phyloP scores from a whole-genome alignment of 2,888 invertebrate species.

The Spodoptera littoralis region DNA sequence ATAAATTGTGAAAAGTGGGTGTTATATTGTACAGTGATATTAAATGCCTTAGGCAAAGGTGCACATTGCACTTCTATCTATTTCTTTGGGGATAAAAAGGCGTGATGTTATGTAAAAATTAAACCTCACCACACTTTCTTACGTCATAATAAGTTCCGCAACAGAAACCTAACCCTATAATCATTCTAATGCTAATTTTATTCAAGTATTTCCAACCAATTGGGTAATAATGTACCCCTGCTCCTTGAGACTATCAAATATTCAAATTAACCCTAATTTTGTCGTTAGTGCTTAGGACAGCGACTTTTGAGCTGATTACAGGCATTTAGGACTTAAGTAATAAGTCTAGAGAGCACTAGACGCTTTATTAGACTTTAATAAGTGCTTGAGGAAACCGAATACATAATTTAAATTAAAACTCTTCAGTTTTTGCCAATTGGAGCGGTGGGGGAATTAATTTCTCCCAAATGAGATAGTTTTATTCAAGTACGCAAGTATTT shows the following conservation, averaged over 20 bases:
- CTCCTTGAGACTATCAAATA: conserved; percentile 70
- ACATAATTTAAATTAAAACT: conserved; percentile 6
- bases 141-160: too few relatives aligned
- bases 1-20: too few relatives aligned
- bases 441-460: too few relatives aligned
- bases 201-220: conserved; percentile 69
- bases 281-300: conserved; percentile 67
- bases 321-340: conserved; percentile 66
- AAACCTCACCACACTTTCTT: too few relatives aligned
- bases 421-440: conserved; percentile 3
- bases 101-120: too few relatives aligned
- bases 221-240: conserved; percentile 58
- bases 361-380: conserved; percentile 46
- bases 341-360: conserved; percentile 63
- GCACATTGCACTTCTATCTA: too few relatives aligned
- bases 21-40: too few relatives aligned
- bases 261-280: conserved; percentile 79
- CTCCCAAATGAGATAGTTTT: too few relatives aligned
- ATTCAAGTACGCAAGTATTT: too few relatives aligned
- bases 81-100: too few relatives aligned
- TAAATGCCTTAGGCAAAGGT: too few relatives aligned
- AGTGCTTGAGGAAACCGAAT: conserved; percentile 5
- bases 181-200: conserved; percentile 70
- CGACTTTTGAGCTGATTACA: conserved; percentile 73
- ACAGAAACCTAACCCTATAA: conserved; percentile 31